Conservation (phyloP, 1,140 invertebrate species). For the Brachionus manjavacas region DNA sequence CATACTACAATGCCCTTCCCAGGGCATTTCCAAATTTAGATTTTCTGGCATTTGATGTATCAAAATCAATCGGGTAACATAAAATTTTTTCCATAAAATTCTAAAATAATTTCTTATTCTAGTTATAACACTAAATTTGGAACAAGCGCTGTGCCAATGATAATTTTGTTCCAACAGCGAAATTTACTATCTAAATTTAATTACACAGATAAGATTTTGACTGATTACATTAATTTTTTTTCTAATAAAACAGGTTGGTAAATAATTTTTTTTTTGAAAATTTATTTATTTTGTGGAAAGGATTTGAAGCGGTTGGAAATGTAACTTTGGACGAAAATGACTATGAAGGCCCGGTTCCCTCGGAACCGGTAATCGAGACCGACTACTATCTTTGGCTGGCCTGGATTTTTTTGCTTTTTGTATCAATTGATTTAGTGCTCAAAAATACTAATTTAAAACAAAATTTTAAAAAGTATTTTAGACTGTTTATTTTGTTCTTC, state of each 20-base stretch:
- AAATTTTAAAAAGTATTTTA: neutral
- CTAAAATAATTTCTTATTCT: constrained; percentile 39
- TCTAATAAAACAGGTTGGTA: constrained; percentile 25
- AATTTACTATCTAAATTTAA: constrained; percentile 79
- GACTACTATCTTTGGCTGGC: constrained; percentile 25
- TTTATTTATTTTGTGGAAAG: neutral
- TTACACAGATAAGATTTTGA: constrained; percentile 72
- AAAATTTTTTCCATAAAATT: neutral
- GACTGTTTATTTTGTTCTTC: neutral
- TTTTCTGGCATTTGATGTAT: constrained; percentile 80
- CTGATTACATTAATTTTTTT: constrained; percentile 75
- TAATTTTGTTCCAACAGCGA: constrained; percentile 87
- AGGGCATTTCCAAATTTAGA: constrained; percentile 77
- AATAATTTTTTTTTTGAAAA: neutral
- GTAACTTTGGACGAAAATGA: neutral
- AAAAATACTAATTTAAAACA: constrained; percentile 1
- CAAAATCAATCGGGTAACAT: constrained; percentile 21
- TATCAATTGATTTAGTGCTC: neutral
- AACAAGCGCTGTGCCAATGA: constrained; percentile 82
- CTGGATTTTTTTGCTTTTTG: neutral
- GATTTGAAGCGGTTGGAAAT: neutral
- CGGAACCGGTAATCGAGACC: neutral
- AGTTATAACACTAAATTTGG: constrained; percentile 81
- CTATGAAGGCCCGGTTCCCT: constrained; percentile 15
- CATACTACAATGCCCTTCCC: constrained; percentile 80